A percentile compares a stretch with the other conserved stretches of the same genome.
These are phyloP conservation scores for Coptodon bakossiorum DNA, from an alignment of 2,113 vertebrate species.

Conservation along the genomic window DNA sequence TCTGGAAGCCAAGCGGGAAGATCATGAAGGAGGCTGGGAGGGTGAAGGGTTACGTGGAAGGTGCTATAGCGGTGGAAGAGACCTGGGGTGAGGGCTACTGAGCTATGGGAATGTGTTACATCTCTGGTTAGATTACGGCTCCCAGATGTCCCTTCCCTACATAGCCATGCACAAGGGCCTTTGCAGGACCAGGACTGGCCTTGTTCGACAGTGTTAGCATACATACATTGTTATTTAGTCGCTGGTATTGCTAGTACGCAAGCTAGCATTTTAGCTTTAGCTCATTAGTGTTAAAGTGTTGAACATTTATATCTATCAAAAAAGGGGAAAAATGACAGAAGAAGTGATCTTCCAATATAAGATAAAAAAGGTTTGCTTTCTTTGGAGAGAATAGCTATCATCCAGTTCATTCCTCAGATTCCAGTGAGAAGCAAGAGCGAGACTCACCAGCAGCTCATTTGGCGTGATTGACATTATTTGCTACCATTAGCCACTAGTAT, in stretches of 20 bases:
- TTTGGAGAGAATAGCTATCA: conserved; percentile 16
- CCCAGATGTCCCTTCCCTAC: not conserved
- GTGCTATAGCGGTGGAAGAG: not conserved
- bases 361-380: not conserved
- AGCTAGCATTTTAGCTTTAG: not conserved
- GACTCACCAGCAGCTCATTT: conserved; percentile 69
- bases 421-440: conserved; percentile 57
- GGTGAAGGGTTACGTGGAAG: not conserved
- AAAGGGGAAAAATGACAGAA: not conserved
- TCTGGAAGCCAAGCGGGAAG: not conserved
- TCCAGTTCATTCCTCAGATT: conserved; percentile 73
- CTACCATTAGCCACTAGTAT: conserved; percentile 78
- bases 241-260: not conserved
- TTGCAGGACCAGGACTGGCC: not conserved
- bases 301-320: not conserved
- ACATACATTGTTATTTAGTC: not conserved
- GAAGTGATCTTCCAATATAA: not conserved
- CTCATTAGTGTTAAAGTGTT: not conserved
- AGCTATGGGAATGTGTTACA: not conserved
- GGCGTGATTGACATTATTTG: conserved; percentile 80
- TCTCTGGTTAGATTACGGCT: not conserved
- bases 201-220: not conserved
- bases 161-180: not conserved
- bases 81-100: not conserved
- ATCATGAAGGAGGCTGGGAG: not conserved